Conservation (phyloP, 2,888 invertebrate genomes). For the Arge pagana region DNA sequence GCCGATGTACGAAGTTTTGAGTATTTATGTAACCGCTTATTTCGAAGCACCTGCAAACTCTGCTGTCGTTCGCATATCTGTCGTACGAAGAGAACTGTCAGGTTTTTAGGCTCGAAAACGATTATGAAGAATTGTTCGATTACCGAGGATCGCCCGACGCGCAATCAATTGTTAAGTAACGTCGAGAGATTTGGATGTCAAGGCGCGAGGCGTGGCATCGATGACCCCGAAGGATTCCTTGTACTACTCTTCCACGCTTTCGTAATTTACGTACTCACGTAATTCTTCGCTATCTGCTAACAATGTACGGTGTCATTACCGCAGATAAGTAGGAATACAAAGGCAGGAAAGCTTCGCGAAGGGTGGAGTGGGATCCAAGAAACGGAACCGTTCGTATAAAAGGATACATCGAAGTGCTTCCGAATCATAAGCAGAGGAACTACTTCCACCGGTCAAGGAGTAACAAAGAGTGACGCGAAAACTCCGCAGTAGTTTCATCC, state of each 20-base stretch:
- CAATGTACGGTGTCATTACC: constrained; percentile 41
- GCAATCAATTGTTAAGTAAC: constrained; percentile 12
- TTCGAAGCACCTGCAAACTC: too few species aligned
- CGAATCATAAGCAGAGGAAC: constrained; percentile 7
- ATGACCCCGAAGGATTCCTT: constrained; percentile 11
- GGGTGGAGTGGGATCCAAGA: constrained; percentile 30
- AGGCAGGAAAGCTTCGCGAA: constrained; percentile 30
- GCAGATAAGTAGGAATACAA: constrained; percentile 35
- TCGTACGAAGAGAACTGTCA: too few species aligned
- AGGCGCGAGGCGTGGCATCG: constrained; percentile 26
- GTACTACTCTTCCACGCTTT: constrained; percentile 30
- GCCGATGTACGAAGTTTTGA: too few species aligned
- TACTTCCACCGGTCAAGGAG: constrained; percentile 5
- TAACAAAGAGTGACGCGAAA: neutral
- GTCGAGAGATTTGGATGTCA: constrained; percentile 39
- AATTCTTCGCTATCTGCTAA: constrained; percentile 35
- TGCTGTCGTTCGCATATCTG: too few species aligned
- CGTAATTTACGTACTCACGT: constrained; percentile 39
- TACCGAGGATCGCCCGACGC: constrained; percentile 1
- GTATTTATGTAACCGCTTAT: too few species aligned
- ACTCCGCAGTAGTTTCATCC: neutral
- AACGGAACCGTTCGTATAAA: constrained; percentile 18
- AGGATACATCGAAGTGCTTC: constrained; percentile 6
- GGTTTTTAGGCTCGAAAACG: too few species aligned
- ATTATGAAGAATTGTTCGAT: neutral